Conservation (phyloP, 2,888 invertebrate genomes). For the Polyommatus icarus region DNA sequence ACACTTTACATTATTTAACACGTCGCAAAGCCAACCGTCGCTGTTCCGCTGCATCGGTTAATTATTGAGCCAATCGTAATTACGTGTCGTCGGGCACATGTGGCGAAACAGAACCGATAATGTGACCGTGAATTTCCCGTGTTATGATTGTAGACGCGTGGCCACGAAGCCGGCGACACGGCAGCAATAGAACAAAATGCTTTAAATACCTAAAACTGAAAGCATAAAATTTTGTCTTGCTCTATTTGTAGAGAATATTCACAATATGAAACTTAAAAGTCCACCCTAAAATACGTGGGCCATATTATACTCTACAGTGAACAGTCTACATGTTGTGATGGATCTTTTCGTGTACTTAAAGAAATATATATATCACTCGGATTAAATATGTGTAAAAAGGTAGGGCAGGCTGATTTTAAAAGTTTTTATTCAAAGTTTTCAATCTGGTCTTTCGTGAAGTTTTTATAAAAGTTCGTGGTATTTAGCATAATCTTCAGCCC, state of each 20-base stretch:
- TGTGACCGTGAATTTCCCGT: constrained; percentile 51
- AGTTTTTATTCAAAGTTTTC: background rate
- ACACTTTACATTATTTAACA: constrained; percentile 24
- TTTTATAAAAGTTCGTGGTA: no score
- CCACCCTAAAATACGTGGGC: no score
- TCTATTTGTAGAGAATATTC: background rate
- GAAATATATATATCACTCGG: no score
- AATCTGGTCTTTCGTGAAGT: background rate
- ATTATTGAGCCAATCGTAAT: constrained; percentile 54
- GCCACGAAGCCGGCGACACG: background rate
- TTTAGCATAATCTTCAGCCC: background rate
- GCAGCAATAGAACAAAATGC: background rate
- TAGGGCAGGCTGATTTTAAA: no score
- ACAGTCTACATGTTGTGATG: no score
- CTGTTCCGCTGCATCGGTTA: constrained; percentile 45
- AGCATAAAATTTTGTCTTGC: background rate
- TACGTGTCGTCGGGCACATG: constrained; percentile 49
- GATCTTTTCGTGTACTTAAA: no score
- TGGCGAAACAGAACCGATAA: constrained; percentile 51
- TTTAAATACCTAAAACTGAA: background rate
- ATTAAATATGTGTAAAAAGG: no score
- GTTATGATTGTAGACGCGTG: constrained; percentile 48
- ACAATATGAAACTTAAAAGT: no score
- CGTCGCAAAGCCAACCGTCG: constrained; percentile 32
- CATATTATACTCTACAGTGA: no score